Evolutionary conservation across 2,113 vertebrate species (phyloP).

Genomic region (Pterocles burchelli): DNA sequence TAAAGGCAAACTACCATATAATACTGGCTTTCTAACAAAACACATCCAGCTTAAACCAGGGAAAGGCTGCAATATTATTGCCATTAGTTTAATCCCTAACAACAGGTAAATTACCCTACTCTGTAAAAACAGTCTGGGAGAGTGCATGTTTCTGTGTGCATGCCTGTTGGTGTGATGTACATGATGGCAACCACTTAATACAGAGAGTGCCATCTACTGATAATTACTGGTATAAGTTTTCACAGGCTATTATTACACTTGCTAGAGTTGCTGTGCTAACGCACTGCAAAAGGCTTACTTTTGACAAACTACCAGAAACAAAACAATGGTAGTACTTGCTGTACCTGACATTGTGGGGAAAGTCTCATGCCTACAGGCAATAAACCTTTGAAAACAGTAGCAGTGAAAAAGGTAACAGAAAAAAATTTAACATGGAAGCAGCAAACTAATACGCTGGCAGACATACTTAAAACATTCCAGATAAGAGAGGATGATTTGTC

Average conservation of each 20-base stretch:
- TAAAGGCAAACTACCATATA: fast-evolving
- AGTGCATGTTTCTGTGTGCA: fast-evolving
- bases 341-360: fast-evolving
- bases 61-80: fast-evolving
- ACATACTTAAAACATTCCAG: background rate
- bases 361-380: background rate
- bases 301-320: background rate
- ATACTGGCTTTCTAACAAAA: background rate
- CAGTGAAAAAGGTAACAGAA: background rate
- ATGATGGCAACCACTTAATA: fast-evolving
- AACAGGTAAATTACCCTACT: fast-evolving
- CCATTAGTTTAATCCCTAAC: background rate
- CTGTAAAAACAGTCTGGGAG: background rate
- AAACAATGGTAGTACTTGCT: background rate
- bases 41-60: background rate
- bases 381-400: background rate
- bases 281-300: background rate
- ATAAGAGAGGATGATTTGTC: background rate
- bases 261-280: fast-evolving
- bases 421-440: background rate
- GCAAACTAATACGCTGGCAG: background rate
- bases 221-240: background rate
- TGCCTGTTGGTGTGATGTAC: fast-evolving
- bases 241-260: fast-evolving
- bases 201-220: background rate